Evolutionary conservation across 2,888 invertebrate species (phyloP), one percentile per base, ranked within the genome.

Genomic region (Tipula confusa): DNA sequence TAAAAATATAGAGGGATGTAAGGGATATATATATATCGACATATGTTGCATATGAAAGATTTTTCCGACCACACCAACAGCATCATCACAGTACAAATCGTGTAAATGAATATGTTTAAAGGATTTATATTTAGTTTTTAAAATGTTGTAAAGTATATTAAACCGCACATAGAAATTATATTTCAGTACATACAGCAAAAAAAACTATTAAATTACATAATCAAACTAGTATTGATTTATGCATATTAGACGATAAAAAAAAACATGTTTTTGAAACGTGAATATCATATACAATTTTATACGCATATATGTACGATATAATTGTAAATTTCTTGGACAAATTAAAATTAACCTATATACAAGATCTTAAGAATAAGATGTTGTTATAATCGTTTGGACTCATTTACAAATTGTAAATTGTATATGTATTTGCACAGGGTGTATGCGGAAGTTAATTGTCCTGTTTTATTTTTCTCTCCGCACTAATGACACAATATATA

Each of bases 201-300:
- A n/a, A n/a, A 64, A 64, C 64, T 64, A 64, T 64, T 64, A 64
- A 64, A 64, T 64, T 64, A 64, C 64, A 64, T 64, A 64, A 64
- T 64, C 24, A 64, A 64, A 64, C 64, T 64, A 18, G 64, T 64
- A 64, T 11, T 24, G 64, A 64, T 64, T 64, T 64, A 64, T 64
- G 64, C 18, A 64, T 64, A 43, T 43, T 43, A 64, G 64, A 64
- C 64, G 7, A 64, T 64, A 64, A 64, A 43, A 38, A n/a, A 5
- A 64, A 64, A 64, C 64, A 64, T 64, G 64, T 64, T 64, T 64
- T 9, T 24, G 1, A 64, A 64, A 64, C 64, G 64, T 64, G 64
- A 64, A 64, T 24, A n/a, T 4, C n/a, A 43, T 43, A 43, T 43
- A 36, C 11, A 36, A 36, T 36, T 36, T 43, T 43, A 43, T 43